phyloP scores from a whole-genome alignment of 1,140 invertebrate genomes.

The Drosophila arawakana region DNA sequence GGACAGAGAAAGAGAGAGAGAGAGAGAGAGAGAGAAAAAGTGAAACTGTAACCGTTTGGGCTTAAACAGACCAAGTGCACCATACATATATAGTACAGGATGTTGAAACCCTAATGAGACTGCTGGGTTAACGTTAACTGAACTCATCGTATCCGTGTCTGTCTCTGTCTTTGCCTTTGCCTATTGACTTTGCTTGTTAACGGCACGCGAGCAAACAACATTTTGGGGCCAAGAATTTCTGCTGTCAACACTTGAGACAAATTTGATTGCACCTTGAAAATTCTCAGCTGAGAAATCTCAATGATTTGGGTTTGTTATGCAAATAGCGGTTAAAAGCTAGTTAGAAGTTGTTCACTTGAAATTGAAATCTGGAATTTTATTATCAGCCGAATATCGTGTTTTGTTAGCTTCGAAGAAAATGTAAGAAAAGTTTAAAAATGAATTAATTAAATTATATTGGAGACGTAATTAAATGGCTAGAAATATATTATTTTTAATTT shows the following conservation, averaged over 20 bases:
- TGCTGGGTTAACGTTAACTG: slow-evolving; percentile 33
- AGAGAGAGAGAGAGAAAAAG: too few relatives aligned
- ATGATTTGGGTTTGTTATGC: slow-evolving; percentile 3
- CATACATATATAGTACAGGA: slow-evolving; percentile 7
- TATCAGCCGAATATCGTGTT: not conserved
- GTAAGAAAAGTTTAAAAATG: too few relatives aligned
- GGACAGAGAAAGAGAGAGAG: not conserved
- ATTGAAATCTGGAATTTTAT: not conserved
- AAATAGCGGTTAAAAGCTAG: not conserved
- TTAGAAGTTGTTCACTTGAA: slow-evolving; percentile 4
- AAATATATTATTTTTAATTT: not conserved
- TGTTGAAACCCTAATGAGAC: slow-evolving; percentile 55
- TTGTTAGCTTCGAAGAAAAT: too few relatives aligned
- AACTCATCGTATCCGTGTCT: not conserved
- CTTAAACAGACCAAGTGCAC: slow-evolving; percentile 19
- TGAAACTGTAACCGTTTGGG: slow-evolving; percentile 23
- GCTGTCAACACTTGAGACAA: slow-evolving; percentile 39
- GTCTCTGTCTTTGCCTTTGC: slow-evolving; percentile 5
- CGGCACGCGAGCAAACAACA: slow-evolving; percentile 39
- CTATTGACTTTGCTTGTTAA: slow-evolving; percentile 72
- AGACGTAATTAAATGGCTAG: too few relatives aligned
- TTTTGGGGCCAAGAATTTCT: not conserved
- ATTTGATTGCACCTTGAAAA: not conserved
- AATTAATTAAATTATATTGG: too few relatives aligned
- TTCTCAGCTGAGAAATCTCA: not conserved